A percentile compares a stretch with the other conserved stretches of the same genome.
phyloP scores from a whole-genome alignment of 2,888 invertebrate species.

The Hirtodrosophila cameraria region DNA sequence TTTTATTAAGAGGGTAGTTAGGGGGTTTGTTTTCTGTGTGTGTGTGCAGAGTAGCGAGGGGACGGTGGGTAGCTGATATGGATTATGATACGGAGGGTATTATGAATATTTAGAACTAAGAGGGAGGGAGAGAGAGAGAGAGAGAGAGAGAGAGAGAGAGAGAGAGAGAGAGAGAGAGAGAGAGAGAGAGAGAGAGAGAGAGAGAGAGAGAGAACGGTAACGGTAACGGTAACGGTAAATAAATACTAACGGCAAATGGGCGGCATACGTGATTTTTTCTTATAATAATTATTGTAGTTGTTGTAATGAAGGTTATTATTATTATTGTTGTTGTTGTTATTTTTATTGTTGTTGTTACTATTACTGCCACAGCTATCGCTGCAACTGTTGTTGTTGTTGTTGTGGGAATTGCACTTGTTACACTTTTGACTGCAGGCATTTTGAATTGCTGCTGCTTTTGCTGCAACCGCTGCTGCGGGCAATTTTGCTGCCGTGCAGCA shows the following conservation, averaged over 20 bases:
- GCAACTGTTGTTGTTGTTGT: slow-evolving; percentile 68
- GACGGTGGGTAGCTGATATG: background rate
- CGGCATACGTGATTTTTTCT: slow-evolving; percentile 84
- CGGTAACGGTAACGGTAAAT: slow-evolving; percentile 47
- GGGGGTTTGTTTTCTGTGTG: slow-evolving; percentile 4
- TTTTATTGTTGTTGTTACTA: slow-evolving; percentile 44
- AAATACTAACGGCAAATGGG: slow-evolving; percentile 84
- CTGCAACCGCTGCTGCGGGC: slow-evolving; percentile 11
- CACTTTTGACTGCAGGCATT: slow-evolving; percentile 74
- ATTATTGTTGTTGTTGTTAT: slow-evolving; percentile 49
- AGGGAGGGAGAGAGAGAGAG: too few relatives aligned
- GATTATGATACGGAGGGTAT: slow-evolving; percentile 27
- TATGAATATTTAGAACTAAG: too few relatives aligned
- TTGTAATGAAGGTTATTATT: slow-evolving; percentile 83
- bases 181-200: too few relatives aligned
- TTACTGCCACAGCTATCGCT: slow-evolving; percentile 41
- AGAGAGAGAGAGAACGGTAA: too few relatives aligned
- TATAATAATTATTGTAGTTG: slow-evolving; percentile 84
- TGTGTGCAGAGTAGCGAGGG: slow-evolving; percentile 2
- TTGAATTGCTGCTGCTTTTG: slow-evolving; percentile 26
- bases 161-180: too few relatives aligned
- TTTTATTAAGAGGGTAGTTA: too few relatives aligned
- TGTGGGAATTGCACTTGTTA: slow-evolving; percentile 81
- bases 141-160: too few relatives aligned
- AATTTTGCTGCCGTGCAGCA: slow-evolving; percentile 36